These are phyloP conservation scores for Thunnus albacares DNA, from an alignment of 2,797 vertebrate species.

Conservation along the genomic window DNA sequence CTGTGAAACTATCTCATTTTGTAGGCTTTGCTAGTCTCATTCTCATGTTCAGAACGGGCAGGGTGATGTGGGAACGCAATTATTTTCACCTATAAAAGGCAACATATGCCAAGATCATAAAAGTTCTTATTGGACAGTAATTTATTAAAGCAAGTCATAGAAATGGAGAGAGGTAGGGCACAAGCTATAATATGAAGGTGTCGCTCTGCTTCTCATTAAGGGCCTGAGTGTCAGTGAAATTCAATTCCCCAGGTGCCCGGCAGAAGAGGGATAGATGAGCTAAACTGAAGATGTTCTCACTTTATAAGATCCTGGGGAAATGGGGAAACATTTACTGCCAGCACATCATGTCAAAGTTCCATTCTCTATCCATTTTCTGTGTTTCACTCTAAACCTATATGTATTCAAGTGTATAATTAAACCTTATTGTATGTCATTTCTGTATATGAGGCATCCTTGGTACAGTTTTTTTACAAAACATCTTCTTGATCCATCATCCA, in stretches of 20 bases:
- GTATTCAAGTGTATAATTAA: conserved; percentile 53
- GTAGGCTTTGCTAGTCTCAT: conserved; percentile 87
- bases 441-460: conserved; percentile 3
- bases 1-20: conserved; percentile 97
- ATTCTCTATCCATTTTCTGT: conserved; percentile 32
- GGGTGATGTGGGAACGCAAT: conserved; percentile 95
- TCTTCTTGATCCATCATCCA: conserved; percentile 1
- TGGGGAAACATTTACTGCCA: conserved; percentile 52
- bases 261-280: conserved; percentile 60
- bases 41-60: conserved; percentile 93
- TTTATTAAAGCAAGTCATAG: conserved; percentile 90
- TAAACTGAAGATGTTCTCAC: conserved; percentile 63
- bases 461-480: conserved; percentile 11
- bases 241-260: conserved; percentile 71
- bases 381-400: conserved; percentile 33
- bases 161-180: conserved; percentile 79
- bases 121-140: conserved; percentile 95
- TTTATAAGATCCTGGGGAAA: conserved; percentile 73
- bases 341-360: conserved; percentile 41
- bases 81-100: conserved; percentile 98
- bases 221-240: conserved; percentile 68
- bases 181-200: conserved; percentile 74
- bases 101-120: conserved; percentile 99
- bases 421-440: conserved; percentile 27
- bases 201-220: conserved; percentile 79